Conservation (phyloP, 2,113 vertebrate genomes). For the Opisthocomus hoazin region DNA sequence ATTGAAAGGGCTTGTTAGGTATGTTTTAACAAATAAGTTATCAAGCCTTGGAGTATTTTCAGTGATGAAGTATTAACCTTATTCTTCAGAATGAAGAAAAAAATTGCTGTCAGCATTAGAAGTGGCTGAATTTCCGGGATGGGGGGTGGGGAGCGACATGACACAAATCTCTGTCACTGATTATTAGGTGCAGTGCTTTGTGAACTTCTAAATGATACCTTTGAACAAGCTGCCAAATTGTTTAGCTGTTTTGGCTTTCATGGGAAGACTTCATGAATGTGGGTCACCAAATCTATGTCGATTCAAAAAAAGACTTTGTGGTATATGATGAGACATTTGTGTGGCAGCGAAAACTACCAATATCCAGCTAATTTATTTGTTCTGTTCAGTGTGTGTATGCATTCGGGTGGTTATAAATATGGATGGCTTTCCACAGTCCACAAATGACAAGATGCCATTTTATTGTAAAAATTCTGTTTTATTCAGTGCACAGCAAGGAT, state of each 20-base stretch:
- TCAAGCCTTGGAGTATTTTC: constrained; percentile 6
- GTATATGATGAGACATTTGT: neutral
- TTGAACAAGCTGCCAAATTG: constrained; percentile 19
- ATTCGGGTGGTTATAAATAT: neutral
- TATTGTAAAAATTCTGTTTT: neutral
- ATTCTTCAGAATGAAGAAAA: neutral
- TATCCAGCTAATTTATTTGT: neutral
- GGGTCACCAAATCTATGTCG: neutral
- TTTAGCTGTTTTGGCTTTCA: constrained; percentile 1
- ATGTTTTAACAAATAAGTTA: constrained; percentile 15
- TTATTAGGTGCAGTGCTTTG: neutral
- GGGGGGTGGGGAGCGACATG: no score
- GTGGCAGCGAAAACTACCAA: neutral
- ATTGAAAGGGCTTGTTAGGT: neutral
- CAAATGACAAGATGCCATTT: neutral
- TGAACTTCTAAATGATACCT: neutral
- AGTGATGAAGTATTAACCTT: neutral
- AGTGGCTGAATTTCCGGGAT: neutral
- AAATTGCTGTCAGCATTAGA: neutral
- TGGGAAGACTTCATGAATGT: neutral
- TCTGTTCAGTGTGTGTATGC: neutral
- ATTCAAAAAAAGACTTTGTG: neutral
- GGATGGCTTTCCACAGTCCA: neutral
- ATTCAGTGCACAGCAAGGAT: neutral
- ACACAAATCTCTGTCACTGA: neutral